Conservation (phyloP, 2,113 vertebrate genomes). For the Scalopus aquaticus region DNA sequence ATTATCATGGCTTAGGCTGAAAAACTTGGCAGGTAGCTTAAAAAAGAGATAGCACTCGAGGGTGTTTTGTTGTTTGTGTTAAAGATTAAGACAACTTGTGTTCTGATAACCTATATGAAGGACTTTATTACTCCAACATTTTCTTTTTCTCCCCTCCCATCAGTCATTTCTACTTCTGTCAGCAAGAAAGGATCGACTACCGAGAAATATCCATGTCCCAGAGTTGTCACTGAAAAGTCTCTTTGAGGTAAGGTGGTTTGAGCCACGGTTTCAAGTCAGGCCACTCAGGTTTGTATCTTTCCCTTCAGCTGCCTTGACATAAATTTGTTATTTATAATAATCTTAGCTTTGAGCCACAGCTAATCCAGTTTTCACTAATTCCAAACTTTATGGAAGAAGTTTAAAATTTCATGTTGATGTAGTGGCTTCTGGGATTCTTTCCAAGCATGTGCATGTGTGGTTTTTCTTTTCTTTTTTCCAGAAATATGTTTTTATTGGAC, state of each 20-base stretch:
- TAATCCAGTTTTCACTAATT: neutral
- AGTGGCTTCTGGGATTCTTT: neutral
- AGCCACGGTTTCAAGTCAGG: neutral
- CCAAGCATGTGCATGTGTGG: neutral
- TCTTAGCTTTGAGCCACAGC: neutral
- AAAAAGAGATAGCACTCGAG: neutral
- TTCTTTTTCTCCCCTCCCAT: constrained; percentile 16
- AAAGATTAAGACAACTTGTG: neutral
- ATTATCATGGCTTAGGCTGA: neutral
- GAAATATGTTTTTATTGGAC: constrained; percentile 76
- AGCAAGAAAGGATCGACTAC: constrained; percentile 71
- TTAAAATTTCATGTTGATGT: neutral
- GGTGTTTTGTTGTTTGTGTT: neutral
- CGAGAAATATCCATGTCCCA: constrained; percentile 77
- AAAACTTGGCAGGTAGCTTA: neutral
- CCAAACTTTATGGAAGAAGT: neutral
- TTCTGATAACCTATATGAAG: neutral
- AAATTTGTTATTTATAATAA: neutral
- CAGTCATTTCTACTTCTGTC: constrained; percentile 85
- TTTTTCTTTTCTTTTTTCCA: constrained; percentile 49
- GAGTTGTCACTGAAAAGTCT: constrained; percentile 85
- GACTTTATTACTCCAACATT: neutral
- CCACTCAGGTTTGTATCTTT: neutral
- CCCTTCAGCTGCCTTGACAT: neutral
- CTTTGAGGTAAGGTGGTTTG: constrained; percentile 84